Conservation (phyloP, 2,113 vertebrate species). For the Cynopterus brachyotis region DNA sequence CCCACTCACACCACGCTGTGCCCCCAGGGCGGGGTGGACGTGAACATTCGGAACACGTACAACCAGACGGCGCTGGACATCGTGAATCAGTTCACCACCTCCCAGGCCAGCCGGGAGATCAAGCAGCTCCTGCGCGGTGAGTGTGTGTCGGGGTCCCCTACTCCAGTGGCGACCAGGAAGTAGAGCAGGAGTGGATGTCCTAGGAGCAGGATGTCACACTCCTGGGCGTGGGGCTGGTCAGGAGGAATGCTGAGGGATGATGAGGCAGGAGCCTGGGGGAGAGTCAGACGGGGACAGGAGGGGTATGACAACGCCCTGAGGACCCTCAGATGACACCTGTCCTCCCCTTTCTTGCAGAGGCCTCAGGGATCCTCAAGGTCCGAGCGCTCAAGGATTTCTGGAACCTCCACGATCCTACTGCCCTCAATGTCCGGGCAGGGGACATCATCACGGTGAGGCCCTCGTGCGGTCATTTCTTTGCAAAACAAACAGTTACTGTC, state of each 20-base stretch:
- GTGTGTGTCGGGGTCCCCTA: neutral
- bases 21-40: slow-evolving; percentile 91
- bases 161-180: neutral
- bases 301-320: accelerated
- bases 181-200: neutral
- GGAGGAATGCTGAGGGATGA: neutral
- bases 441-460: slow-evolving; percentile 93
- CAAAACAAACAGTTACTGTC: neutral
- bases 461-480: accelerated
- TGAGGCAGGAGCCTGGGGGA: neutral
- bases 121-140: slow-evolving; percentile 96
- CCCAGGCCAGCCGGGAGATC: slow-evolving; percentile 97
- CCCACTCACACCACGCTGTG: accelerated
- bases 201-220: no score
- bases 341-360: slow-evolving; percentile 85
- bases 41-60: slow-evolving; percentile 96
- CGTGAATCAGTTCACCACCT: slow-evolving; percentile 99
- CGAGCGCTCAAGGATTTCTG: slow-evolving; percentile 97
- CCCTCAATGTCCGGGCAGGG: slow-evolving; percentile 94
- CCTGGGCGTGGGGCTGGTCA: neutral
- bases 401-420: slow-evolving; percentile 97
- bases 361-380: slow-evolving; percentile 95
- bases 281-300: neutral
- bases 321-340: neutral
- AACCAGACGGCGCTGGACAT: slow-evolving; percentile 98